Conservation (phyloP, 2,888 invertebrate genomes). For the Drosophila parthenogenetica region DNA sequence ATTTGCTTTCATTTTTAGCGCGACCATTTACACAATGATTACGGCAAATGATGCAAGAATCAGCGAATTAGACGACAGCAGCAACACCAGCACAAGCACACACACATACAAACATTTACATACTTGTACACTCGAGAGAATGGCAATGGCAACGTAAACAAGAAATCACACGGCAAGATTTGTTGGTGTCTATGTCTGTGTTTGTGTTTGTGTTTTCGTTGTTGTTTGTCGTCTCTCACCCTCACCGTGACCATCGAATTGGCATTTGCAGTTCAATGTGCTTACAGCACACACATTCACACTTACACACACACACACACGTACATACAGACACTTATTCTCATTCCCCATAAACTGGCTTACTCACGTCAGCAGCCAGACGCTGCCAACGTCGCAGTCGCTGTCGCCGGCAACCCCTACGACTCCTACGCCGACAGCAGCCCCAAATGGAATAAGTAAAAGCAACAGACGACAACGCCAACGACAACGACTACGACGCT, state of each 20-base stretch:
- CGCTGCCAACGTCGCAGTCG: constrained; percentile 63
- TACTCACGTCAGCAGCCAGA: constrained; percentile 68
- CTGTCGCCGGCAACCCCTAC: constrained; percentile 69
- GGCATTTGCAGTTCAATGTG: constrained; percentile 79
- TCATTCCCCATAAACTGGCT: constrained; percentile 57
- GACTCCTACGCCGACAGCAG: constrained; percentile 56
- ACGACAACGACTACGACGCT: constrained; percentile 2
- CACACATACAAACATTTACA: constrained; percentile 31
- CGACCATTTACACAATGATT: constrained; percentile 70
- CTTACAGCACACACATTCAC: constrained; percentile 56
- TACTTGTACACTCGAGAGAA: constrained; percentile 25
- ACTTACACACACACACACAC: constrained; percentile 9
- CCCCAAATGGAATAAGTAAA: constrained; percentile 46
- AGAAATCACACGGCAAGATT: constrained; percentile 67
- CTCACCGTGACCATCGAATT: constrained; percentile 78
- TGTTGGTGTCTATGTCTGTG: constrained; percentile 36
- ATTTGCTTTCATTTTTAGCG: constrained; percentile 71
- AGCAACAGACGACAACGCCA: constrained; percentile 42
- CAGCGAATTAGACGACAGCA: constrained; percentile 56
- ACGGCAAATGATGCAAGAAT: constrained; percentile 77
- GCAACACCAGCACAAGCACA: constrained; percentile 14
- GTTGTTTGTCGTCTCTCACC: constrained; percentile 56
- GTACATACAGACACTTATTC: constrained; percentile 31
- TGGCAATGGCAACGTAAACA: constrained; percentile 67
- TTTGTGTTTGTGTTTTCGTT: constrained; percentile 17